These are phyloP conservation scores for Ursus arctos DNA, from an alignment of 2,113 vertebrate species.

Conservation along the genomic window DNA sequence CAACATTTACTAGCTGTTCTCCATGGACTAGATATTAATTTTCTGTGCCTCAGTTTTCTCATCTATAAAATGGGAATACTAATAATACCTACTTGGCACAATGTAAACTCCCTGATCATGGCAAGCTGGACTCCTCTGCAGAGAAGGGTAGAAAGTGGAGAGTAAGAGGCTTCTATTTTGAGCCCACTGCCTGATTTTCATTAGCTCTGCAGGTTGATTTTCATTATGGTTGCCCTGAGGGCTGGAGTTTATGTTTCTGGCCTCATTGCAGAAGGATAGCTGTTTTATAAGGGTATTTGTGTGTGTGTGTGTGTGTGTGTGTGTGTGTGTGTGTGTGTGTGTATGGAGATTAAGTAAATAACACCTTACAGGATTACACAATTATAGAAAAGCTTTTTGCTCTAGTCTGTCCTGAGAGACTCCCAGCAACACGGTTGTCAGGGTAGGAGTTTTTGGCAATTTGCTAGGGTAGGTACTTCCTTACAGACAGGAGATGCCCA, in stretches of 20 bases:
- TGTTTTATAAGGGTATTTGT: background rate
- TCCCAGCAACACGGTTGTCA: background rate
- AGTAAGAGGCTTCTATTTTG: constrained; percentile 22
- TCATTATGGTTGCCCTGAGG: background rate
- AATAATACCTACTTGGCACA: background rate
- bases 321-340: no score
- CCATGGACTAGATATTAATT: background rate
- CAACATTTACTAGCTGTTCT: background rate
- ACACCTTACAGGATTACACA: background rate
- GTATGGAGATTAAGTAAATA: constrained; percentile 11
- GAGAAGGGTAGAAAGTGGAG: background rate
- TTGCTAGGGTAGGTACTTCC: background rate
- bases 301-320: no score
- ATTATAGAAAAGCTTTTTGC: background rate
- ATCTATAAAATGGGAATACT: background rate
- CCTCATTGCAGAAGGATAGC: constrained; percentile 22
- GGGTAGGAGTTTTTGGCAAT: background rate
- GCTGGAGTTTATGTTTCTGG: background rate
- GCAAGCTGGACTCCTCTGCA: background rate
- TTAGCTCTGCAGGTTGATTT: constrained; percentile 20
- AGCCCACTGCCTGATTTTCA: constrained; percentile 10
- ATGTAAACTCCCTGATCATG: background rate
- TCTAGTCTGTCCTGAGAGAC: background rate
- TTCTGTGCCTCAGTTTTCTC: background rate
- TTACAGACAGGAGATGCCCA: background rate